Base-by-base conservation (phyloP, 2,113 vertebrate genomes). In the Oxygymnocypris stewartii region DNA sequence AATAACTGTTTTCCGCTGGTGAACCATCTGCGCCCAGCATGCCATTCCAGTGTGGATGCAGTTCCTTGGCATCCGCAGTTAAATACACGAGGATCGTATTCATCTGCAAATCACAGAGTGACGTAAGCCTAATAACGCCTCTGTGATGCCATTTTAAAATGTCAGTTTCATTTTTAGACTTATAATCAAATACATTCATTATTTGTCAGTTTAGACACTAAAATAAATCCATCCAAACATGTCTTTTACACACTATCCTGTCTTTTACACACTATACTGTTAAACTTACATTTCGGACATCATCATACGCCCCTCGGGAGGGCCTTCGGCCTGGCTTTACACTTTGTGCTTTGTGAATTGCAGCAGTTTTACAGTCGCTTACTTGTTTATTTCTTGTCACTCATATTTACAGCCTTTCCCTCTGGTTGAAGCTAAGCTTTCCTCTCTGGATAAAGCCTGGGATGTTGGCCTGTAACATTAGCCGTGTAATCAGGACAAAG, bases 321-420 rank as follows among this genome's bases (percentile, higher is more conserved):
- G 44, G 81, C 63, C 81, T n/a, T 28, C 11, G 28, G 80, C 63
- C 44, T 51, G 25, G 81, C 63, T 83, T 71, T 42, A 11, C 79
- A 18, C 61, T 80, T 5, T n/a, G 6, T 10, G 40, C 79, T 82
- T 82, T 82, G 79, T 71, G 44, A 51, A 71, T 31, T 67, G 44
- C 44, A 67, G 63, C 44, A 20, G 54, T 85, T 73, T 42, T 25
- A 84, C 82, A 75, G 35, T 73, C 2, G n/a, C 51, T 61, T 79
- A 28, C 54, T 83, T 81, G 67, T 82, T 81, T 71, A 44, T 54
- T 78, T 57, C 51, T 73, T 57, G 49, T 44, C 63, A 82, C 7
- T 42, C 51, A 82, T 59, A 37, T 74, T 47, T 71, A 67, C 79
- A 82, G 79, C 18, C 14, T 40, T 40, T 28, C 40, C 54, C 20